Conservation (phyloP, 2,113 vertebrate species). For the Oenanthe oenanthe region DNA sequence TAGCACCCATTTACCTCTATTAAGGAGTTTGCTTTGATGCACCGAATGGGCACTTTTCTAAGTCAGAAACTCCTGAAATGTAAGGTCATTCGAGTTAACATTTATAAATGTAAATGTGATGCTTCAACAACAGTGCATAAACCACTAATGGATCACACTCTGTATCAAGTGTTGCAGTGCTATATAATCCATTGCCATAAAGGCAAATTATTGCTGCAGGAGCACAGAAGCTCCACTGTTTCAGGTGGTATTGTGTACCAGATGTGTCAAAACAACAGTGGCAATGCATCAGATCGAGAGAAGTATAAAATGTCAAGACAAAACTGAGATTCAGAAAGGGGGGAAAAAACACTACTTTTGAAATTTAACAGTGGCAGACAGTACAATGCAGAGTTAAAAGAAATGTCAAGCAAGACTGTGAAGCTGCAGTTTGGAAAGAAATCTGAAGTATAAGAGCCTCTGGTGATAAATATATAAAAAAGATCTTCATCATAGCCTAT, state of each 20-base stretch:
- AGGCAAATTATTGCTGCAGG: background rate
- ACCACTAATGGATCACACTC: background rate
- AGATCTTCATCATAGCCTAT: background rate
- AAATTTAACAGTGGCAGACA: background rate
- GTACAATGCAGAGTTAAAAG: background rate
- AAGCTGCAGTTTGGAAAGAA: background rate
- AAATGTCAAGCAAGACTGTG: background rate
- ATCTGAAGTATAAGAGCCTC: background rate
- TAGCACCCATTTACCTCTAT: background rate
- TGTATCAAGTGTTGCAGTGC: background rate
- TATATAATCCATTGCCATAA: background rate
- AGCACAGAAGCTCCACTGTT: background rate
- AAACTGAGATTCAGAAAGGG: background rate
- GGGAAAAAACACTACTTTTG: background rate
- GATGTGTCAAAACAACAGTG: background rate
- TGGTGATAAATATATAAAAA: background rate
- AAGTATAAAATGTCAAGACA: background rate
- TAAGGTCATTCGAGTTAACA: background rate
- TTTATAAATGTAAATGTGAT: background rate
- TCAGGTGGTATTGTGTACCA: background rate
- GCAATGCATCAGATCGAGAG: background rate
- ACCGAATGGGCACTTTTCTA: background rate
- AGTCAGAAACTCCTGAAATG: background rate
- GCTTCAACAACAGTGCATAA: background rate
- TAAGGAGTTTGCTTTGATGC: background rate